Conservation (phyloP, 2,888 invertebrate species). For the Dolomedes plantarius region DNA sequence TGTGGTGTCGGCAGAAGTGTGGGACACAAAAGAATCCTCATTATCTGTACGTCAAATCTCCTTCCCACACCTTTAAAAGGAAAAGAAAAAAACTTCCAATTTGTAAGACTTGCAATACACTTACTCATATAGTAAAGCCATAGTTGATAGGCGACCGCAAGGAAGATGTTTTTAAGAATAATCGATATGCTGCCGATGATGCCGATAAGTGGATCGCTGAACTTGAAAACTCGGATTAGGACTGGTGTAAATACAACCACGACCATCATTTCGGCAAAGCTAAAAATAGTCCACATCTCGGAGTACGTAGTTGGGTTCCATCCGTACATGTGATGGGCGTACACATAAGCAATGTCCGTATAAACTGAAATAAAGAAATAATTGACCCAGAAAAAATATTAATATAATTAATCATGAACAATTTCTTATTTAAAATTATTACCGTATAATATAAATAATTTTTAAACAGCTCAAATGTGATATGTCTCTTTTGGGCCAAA, state of each 20-base stretch:
- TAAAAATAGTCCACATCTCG: conserved; percentile 59
- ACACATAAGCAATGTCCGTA: conserved; percentile 58
- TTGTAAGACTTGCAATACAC: too few species aligned
- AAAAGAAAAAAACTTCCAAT: too few species aligned
- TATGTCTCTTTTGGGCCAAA: too few species aligned
- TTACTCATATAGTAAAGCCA: conserved; percentile 61
- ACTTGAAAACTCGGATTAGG: conserved; percentile 37
- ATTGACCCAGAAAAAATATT: neutral
- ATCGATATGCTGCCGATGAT: conserved; percentile 67
- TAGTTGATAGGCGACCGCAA: conserved; percentile 39
- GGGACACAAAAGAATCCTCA: too few species aligned
- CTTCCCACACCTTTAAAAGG: too few species aligned
- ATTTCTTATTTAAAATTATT: too few species aligned
- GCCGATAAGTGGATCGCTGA: conserved; percentile 51
- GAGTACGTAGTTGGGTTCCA: conserved; percentile 57
- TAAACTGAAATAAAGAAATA: conserved; percentile 53
- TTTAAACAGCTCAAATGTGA: too few species aligned
- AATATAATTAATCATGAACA: too few species aligned
- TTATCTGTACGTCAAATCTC: too few species aligned
- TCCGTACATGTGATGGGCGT: conserved; percentile 58
- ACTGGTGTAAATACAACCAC: conserved; percentile 37
- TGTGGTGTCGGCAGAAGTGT: too few species aligned
- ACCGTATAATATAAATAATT: too few species aligned
- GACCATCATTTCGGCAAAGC: conserved; percentile 52
- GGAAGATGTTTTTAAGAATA: conserved; percentile 52